Evolutionary conservation across 2,113 vertebrate genomes (phyloP), one percentile per base, ranked within the genome.

Genomic region (Pimephales promelas): DNA sequence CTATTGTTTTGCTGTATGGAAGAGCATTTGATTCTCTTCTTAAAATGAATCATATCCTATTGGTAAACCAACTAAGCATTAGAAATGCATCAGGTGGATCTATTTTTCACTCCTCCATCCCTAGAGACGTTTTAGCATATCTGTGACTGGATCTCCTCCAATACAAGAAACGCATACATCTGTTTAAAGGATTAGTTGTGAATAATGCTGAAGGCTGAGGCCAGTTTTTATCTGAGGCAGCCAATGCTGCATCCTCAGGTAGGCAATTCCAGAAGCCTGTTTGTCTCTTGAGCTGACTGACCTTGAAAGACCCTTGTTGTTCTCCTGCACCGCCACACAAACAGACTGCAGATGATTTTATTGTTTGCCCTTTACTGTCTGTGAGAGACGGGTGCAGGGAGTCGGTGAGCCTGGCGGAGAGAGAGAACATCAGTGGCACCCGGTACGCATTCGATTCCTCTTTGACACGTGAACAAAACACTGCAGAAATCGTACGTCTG

Each of bases 261-360:
- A 76, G 43, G 79, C 40, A 81, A 82, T 82, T 76, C 70, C 61
- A 43, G 40, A 47, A 72, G 47, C 54, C 61, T 49, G 62, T 28
- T 84, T 26, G 62, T 68, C 78, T 81, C 71, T 18, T 26, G 59
- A 76, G 84, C 64, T 24, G 61, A 34, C 20, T 82, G 72, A 76
- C 84, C 84, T 85, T 81, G 84, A 85, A 82, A 70, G 62, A 77
- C 79, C 70, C 73, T 71, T 77, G 61, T 59, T 84, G 40, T 61
- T 80, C 56, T 61, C 78, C 24, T 56, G 59, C 57, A 71, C 66
- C 26, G 20, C 68, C 54, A 77, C 66, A 72, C 76, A 68, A 64
- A 71, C 77, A 80, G 83, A 73, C 76, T 84, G 66, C 83, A 79
- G 66, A 84, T 72, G 26, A 84, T 84, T 61, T 62, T 71, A 78